These are phyloP conservation scores for Drosophila tsacasi DNA, from an alignment of 1,140 invertebrate genomes.

Conservation along the genomic window DNA sequence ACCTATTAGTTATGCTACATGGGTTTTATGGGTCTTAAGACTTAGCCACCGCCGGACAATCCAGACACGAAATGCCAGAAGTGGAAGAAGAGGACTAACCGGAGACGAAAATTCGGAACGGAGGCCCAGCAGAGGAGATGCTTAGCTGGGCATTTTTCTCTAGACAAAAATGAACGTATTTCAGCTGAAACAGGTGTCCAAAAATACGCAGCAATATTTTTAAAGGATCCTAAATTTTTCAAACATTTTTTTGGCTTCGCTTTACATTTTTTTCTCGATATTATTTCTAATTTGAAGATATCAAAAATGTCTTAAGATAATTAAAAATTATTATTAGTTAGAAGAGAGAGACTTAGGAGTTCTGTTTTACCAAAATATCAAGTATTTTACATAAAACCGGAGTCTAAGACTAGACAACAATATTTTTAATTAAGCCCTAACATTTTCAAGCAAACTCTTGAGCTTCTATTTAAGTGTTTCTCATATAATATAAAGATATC, in stretches of 20 bases:
- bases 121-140: not conserved
- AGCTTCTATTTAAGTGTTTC: not conserved
- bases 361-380: no score
- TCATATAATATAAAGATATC: no score
- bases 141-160: not conserved
- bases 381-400: no score
- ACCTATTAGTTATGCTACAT: conserved; percentile 77
- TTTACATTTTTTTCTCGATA: no score
- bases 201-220: not conserved
- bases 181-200: no score
- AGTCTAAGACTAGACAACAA: no score
- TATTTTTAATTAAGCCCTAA: no score
- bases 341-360: no score
- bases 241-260: not conserved
- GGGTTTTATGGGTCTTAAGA: conserved; percentile 61
- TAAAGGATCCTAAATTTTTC: not conserved
- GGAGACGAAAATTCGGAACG: not conserved
- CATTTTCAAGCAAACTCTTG: no score
- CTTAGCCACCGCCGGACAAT: conserved; percentile 43
- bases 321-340: no score
- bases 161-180: not conserved
- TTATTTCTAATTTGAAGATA: not conserved
- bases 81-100: not conserved
- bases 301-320: not conserved
- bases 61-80: conserved; percentile 27